Base-by-base conservation (phyloP, 2,113 vertebrate genomes). In the Macrotis lagotis region DNA sequence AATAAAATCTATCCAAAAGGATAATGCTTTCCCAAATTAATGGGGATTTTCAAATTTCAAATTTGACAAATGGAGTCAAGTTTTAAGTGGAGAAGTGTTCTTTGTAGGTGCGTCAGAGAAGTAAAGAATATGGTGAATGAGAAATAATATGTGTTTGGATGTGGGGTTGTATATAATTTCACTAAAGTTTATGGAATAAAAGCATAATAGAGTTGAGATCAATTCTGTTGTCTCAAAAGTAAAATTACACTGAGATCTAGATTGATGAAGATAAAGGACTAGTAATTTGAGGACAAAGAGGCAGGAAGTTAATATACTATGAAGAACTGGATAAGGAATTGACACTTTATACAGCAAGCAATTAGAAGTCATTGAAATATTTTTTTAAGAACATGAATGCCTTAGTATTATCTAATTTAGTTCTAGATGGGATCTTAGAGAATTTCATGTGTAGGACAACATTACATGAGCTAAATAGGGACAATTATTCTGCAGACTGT, bases 121-220 rank as follows among this genome's bases (percentile, higher is more conserved):
- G 37, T n/a, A 31, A 74, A 16, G 31, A 74, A 19, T n/a, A 74
- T 3, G 19, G 66, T 2, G 14, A 74, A n/a, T 74, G 37, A 16
- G 4, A 26, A 4, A n/a, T 4, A n/a, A 19, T 0, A 1, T n/a
- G 31, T 19, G 16, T 19, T 1, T 55, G 25, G 7, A 8, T 55
- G 25, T 28, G 25, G 28, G 55, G 3, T 37, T n/a, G 3, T 74
- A 6, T n/a, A 74, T 1, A 14, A 74, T 16, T 74, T 12, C 12
- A 74, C 12, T n/a, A n/a, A 66, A 3, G 2, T 66, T 66, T 16
- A 5, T 16, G 12, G 14, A 66, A 66, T 16, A 14, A 66, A 16
- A 37, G 1, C 37, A 74, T 1, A 14, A 74, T 22, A 14, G 14
- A n/a, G 16, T 5, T n/a, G 37, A 16, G 66, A n/a, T 6, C 37